Evolutionary conservation across 1,140 invertebrate species (phyloP).

Genomic region (Sarcophaga peregrina): DNA sequence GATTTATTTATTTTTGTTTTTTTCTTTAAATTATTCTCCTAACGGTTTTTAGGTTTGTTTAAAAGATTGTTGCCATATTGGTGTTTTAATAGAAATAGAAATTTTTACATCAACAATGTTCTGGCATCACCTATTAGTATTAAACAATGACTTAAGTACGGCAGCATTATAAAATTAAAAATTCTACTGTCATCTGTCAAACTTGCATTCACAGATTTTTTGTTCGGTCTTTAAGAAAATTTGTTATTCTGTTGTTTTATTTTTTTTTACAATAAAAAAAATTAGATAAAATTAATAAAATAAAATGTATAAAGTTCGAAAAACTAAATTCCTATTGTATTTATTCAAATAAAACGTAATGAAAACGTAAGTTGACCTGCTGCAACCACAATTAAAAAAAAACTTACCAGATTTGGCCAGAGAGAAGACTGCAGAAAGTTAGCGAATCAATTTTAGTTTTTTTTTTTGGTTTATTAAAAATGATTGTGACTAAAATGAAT

Average conservation of each 20-base stretch:
- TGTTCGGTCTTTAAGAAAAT: slow-evolving; percentile 8
- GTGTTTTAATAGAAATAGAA: too few relatives aligned
- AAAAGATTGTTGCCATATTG: too few relatives aligned
- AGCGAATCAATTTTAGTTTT: too few relatives aligned
- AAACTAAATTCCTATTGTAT: not conserved
- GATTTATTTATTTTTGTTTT: too few relatives aligned
- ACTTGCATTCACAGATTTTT: not conserved
- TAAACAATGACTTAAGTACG: too few relatives aligned
- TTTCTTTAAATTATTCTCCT: too few relatives aligned
- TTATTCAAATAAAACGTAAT: not conserved
- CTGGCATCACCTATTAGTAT: not conserved
- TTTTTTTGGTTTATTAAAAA: too few relatives aligned
- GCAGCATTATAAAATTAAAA: not conserved
- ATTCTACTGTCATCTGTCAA: slow-evolving; percentile 9
- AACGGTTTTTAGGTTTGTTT: too few relatives aligned
- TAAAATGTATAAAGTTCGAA: not conserved
- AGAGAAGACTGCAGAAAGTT: not conserved
- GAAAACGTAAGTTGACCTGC: not conserved
- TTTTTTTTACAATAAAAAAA: not conserved
- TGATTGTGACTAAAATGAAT: too few relatives aligned
- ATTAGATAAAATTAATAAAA: not conserved
- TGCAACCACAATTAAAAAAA: not conserved
- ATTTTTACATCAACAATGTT: not conserved
- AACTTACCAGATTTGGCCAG: not conserved
- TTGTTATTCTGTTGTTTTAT: slow-evolving; percentile 18